Evolutionary conservation across 2,113 vertebrate species (phyloP).

Genomic region (Strigops habroptila): DNA sequence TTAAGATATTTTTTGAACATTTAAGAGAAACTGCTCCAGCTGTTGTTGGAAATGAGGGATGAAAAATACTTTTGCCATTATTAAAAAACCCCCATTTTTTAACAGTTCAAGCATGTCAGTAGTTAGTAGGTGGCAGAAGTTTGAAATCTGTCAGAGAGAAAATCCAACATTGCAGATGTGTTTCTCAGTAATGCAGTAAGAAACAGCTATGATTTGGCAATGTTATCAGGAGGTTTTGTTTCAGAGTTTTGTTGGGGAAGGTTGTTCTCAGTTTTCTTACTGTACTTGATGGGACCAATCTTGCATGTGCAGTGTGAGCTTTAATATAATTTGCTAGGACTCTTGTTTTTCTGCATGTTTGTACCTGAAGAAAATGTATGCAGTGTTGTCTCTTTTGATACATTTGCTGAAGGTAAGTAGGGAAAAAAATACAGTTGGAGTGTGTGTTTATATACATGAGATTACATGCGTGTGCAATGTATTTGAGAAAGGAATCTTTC

Average conservation of each 20-base stretch:
- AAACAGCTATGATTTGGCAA: neutral
- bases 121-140: neutral
- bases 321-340: neutral
- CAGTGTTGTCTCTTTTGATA: neutral
- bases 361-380: neutral
- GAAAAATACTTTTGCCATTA: constrained; percentile 19
- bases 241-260: neutral
- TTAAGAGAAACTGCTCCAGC: neutral
- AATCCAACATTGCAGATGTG: neutral
- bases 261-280: neutral
- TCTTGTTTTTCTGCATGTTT: neutral
- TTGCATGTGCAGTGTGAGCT: neutral
- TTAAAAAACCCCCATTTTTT: neutral
- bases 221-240: neutral
- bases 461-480: neutral
- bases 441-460: neutral
- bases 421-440: neutral
- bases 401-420: neutral
- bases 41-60: neutral
- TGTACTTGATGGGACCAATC: neutral
- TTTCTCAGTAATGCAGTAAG: neutral
- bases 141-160: neutral
- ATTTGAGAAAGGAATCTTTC: neutral
- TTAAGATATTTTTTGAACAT: neutral
- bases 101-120: neutral